These are phyloP conservation scores for Labeo calbasu DNA, from an alignment of 2,797 vertebrate species.

Conservation along the genomic window DNA sequence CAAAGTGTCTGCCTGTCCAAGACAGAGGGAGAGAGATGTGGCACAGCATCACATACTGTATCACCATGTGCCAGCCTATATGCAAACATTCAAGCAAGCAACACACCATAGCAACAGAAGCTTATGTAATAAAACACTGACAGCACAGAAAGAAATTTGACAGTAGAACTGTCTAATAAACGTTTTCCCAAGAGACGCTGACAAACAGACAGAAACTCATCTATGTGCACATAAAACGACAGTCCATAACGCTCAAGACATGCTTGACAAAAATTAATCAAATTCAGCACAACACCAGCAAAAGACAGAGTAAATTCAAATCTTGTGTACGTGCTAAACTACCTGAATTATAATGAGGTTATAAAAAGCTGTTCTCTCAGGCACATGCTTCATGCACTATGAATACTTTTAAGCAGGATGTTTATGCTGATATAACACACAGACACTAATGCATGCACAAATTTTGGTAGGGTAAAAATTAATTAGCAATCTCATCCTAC, in stretches of 20 bases:
- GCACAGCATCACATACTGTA: not conserved
- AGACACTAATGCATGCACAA: slow-evolving; percentile 6
- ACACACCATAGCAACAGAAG: slow-evolving; percentile 1
- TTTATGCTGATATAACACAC: slow-evolving; percentile 60
- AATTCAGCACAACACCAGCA: slow-evolving; percentile 62
- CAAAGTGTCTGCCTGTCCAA: slow-evolving; percentile 2
- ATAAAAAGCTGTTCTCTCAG: slow-evolving; percentile 60
- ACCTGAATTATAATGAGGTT: slow-evolving; percentile 65
- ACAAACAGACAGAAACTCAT: not conserved
- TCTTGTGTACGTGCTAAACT: slow-evolving; percentile 52
- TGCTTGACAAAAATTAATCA: slow-evolving; percentile 65
- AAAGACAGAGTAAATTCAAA: slow-evolving; percentile 49
- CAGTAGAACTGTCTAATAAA: not conserved
- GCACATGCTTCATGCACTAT: slow-evolving; percentile 47
- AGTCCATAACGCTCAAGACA: slow-evolving; percentile 52
- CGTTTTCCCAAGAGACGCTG: not conserved
- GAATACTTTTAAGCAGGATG: slow-evolving; percentile 47
- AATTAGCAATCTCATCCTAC: not conserved
- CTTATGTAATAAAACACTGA: not conserved
- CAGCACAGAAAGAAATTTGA: not conserved
- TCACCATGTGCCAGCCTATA: not conserved
- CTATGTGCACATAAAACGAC: slow-evolving; percentile 38
- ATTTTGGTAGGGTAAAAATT: slow-evolving; percentile 20
- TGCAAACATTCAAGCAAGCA: slow-evolving; percentile 10
- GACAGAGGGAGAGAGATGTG: not conserved